A percentile compares a stretch with the other conserved stretches of the same genome.
These are phyloP conservation scores for Mimas tiliae DNA, from an alignment of 2,888 invertebrate genomes.

Conservation along the genomic window DNA sequence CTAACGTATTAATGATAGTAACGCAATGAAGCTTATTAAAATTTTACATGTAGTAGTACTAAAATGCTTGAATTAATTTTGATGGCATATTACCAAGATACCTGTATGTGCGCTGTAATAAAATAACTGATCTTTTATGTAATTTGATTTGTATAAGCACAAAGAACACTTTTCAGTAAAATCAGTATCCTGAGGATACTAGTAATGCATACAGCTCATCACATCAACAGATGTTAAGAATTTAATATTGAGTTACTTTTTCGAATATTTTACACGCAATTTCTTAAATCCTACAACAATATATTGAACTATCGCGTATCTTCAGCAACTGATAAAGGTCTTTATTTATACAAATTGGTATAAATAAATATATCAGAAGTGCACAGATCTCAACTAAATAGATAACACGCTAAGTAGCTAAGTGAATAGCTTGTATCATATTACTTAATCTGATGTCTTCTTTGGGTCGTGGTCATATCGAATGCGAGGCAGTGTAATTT, in stretches of 20 bases:
- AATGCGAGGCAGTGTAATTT: constrained; percentile 20
- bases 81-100: too few relatives aligned
- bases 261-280: not conserved
- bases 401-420: constrained; percentile 40
- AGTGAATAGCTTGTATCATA: constrained; percentile 34
- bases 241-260: not conserved
- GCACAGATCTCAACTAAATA: constrained; percentile 33
- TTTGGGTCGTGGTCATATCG: constrained; percentile 11
- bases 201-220: too few relatives aligned
- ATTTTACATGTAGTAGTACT: not conserved
- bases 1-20: not conserved
- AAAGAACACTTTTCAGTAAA: too few relatives aligned
- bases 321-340: constrained; percentile 1
- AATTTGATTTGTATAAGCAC: too few relatives aligned
- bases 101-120: too few relatives aligned
- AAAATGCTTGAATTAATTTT: not conserved
- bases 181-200: too few relatives aligned
- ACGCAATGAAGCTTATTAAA: not conserved
- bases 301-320: not conserved
- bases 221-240: too few relatives aligned
- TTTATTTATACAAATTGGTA: constrained; percentile 36
- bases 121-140: too few relatives aligned
- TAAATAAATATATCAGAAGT: constrained; percentile 26
- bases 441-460: constrained; percentile 37
- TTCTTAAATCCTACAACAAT: not conserved